Evolutionary conservation across 2,797 vertebrate species (phyloP).

Genomic region (Tolypeutes matacus): DNA sequence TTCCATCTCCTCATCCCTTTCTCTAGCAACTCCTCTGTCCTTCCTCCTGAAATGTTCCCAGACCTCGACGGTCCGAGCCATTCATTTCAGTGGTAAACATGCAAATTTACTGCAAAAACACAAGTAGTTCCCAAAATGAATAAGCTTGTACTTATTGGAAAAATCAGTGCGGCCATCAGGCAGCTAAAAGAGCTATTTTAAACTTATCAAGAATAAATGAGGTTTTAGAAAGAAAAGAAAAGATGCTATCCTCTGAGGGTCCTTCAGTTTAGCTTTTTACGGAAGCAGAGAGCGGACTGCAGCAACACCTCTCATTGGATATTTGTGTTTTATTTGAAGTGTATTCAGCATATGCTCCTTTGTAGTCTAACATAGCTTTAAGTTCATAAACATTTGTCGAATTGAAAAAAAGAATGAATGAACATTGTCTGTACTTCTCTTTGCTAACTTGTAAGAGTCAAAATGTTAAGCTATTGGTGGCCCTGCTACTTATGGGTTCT

Average conservation of each 20-base stretch:
- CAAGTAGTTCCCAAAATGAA: background rate
- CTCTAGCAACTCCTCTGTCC: background rate
- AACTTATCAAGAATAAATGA: background rate
- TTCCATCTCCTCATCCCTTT: background rate
- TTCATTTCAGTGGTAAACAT: slow-evolving; percentile 1
- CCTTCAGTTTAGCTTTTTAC: background rate
- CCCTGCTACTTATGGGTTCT: no score
- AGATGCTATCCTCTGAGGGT: background rate
- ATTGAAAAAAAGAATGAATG: background rate
- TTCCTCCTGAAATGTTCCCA: background rate
- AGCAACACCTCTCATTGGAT: background rate
- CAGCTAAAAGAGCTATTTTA: background rate
- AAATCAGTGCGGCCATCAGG: background rate
- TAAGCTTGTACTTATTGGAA: background rate
- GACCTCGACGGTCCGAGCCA: no score
- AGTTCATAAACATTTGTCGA: background rate
- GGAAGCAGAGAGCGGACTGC: background rate
- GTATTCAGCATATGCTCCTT: background rate
- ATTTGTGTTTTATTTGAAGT: slow-evolving; percentile 2
- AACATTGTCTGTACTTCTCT: background rate
- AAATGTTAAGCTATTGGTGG: background rate
- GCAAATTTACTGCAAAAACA: background rate
- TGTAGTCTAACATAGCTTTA: background rate
- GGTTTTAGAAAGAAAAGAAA: background rate
- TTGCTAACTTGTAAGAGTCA: background rate